Conservation (phyloP, 2,888 invertebrate species). For the Archaeoteleia sp. region DNA sequence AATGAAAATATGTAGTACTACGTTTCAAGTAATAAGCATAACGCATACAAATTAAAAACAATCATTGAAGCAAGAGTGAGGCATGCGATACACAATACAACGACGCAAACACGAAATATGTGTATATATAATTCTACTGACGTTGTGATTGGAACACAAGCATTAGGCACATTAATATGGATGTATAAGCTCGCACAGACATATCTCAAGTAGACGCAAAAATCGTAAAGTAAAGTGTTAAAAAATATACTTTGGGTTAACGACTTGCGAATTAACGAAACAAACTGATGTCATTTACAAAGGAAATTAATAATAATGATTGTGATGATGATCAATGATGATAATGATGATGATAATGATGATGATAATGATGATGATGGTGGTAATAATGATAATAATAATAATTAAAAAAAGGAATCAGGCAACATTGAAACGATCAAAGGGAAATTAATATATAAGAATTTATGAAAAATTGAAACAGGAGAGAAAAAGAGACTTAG, state of each 20-base stretch:
- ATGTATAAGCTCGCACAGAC: constrained; percentile 60
- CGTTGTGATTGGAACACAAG: constrained; percentile 59
- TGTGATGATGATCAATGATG: constrained; percentile 34
- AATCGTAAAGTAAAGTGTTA: constrained; percentile 59
- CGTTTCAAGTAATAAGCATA: too few relatives aligned
- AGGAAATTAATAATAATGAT: constrained; percentile 5
- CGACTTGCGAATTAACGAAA: constrained; percentile 8
- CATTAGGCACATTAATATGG: constrained; percentile 57
- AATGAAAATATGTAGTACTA: too few relatives aligned
- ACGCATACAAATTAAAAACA: too few relatives aligned
- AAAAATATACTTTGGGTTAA: constrained; percentile 61
- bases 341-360: constrained; percentile 54
- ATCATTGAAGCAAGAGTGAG: constrained; percentile 7
- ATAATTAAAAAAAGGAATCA: constrained; percentile 77
- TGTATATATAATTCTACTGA: constrained; percentile 58
- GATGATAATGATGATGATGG: constrained; percentile 76
- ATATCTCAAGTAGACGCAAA: constrained; percentile 59
- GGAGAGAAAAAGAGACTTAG: constrained; percentile 51
- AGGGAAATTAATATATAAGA: constrained; percentile 73
- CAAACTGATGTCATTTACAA: constrained; percentile 3
- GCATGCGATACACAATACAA: constrained; percentile 20
- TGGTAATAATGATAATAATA: constrained; percentile 75
- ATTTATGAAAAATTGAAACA: constrained; percentile 51
- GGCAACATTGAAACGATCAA: constrained; percentile 78
- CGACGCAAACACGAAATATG: constrained; percentile 51